phyloP scores from a whole-genome alignment of 30 jellyfish, hydroid and myxozoan genomes.

The Pelagia noctiluca region DNA sequence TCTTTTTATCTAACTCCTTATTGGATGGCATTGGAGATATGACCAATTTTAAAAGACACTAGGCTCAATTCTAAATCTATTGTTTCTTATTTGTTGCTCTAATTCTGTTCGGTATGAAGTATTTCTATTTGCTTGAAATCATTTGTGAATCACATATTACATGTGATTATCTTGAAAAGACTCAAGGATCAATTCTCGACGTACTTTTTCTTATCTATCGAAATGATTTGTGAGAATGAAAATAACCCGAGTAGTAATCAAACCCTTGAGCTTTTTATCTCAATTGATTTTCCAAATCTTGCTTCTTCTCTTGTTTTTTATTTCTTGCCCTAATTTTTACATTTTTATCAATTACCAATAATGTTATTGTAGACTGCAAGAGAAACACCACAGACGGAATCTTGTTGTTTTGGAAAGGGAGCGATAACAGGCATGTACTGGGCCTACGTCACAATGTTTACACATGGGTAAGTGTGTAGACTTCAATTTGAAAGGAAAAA shows the following conservation, averaged over 20 bases:
- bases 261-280: too few species aligned
- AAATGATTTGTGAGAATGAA: too few species aligned
- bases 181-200: too few species aligned
- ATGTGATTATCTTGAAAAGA: too few species aligned
- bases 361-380: neutral
- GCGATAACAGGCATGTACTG: conserved; percentile 62
- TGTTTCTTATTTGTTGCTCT: too few species aligned
- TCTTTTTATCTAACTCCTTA: neutral
- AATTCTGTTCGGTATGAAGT: too few species aligned
- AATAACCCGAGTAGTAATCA: too few species aligned
- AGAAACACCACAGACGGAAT: neutral
- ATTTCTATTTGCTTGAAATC: too few species aligned
- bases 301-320: neutral
- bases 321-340: too few species aligned
- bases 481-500: neutral
- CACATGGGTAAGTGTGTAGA: conserved; percentile 67
- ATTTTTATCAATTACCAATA: neutral
- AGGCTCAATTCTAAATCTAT: too few species aligned
- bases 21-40: neutral
- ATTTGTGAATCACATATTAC: too few species aligned
- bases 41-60: neutral
- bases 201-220: too few species aligned
- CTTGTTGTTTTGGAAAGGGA: conserved; percentile 14
- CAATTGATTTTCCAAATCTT: neutral
- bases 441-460: conserved; percentile 77